These are phyloP conservation scores for Cephus spinipes DNA, from an alignment of 2,888 invertebrate genomes.

Conservation along the genomic window DNA sequence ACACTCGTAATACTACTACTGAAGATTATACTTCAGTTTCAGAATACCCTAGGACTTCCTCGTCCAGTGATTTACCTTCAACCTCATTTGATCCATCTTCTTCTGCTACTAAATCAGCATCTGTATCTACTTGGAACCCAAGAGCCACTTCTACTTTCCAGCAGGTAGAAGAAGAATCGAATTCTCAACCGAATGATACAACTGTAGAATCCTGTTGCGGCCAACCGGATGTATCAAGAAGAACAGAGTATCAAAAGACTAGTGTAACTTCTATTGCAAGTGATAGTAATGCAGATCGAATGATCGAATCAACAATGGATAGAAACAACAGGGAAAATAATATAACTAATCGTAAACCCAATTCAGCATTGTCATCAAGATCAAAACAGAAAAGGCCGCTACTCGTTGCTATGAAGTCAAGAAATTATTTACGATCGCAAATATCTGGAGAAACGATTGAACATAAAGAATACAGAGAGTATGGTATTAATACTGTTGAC, in stretches of 20 bases:
- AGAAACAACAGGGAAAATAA: not conserved
- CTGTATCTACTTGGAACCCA: not conserved
- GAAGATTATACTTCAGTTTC: not conserved
- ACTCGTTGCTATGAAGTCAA: not conserved
- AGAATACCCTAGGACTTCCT: not conserved
- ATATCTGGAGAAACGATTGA: not conserved
- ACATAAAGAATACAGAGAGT: not conserved
- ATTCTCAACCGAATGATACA: not conserved
- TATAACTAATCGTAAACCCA: not conserved
- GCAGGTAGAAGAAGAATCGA: not conserved
- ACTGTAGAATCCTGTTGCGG: not conserved
- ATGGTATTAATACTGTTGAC: not conserved
- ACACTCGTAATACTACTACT: not conserved
- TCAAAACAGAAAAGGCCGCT: not conserved
- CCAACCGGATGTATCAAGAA: not conserved
- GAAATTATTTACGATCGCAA: not conserved
- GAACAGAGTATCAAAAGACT: not conserved
- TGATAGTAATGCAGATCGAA: not conserved
- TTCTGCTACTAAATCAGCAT: not conserved
- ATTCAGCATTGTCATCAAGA: not conserved
- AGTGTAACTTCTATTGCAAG: not conserved
- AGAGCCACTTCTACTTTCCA: not conserved
- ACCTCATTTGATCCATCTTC: not conserved
- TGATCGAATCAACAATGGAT: not conserved
- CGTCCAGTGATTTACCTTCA: not conserved